phyloP scores from a whole-genome alignment of 2,888 invertebrate species.

The Brenthis ino region DNA sequence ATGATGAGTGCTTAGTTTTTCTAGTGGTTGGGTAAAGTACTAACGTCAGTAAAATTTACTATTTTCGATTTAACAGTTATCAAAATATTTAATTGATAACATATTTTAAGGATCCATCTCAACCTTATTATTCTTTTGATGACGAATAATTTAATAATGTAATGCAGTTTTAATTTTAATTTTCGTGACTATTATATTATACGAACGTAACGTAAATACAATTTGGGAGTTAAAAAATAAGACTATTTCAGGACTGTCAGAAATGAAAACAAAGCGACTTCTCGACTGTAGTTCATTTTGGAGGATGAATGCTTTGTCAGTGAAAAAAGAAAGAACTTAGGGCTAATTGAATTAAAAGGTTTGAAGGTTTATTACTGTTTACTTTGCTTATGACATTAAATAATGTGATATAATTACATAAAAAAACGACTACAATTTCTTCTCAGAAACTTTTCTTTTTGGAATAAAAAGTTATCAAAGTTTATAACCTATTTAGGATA shows the following conservation, averaged over 20 bases:
- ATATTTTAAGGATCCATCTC: too few relatives aligned
- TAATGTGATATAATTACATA: not conserved
- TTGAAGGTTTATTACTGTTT: not conserved
- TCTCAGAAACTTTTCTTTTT: not conserved
- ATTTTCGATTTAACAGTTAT: too few relatives aligned
- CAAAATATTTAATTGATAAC: too few relatives aligned
- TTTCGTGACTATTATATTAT: too few relatives aligned
- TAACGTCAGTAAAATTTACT: too few relatives aligned
- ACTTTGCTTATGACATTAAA: not conserved
- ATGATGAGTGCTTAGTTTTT: too few relatives aligned
- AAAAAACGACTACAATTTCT: not conserved
- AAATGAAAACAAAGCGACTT: not conserved
- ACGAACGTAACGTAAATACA: too few relatives aligned
- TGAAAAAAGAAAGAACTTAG: not conserved
- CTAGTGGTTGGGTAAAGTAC: too few relatives aligned
- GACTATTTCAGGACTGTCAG: not conserved
- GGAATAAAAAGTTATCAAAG: not conserved
- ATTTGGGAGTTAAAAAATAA: not conserved
- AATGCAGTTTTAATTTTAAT: too few relatives aligned
- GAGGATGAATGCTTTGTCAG: constrained; percentile 4
- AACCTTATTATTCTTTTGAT: too few relatives aligned
- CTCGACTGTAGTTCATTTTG: not conserved
- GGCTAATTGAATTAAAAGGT: constrained; percentile 2
- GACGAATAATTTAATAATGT: too few relatives aligned
- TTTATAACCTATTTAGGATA: too few relatives aligned